Evolutionary conservation across 2,888 invertebrate genomes (phyloP).

Genomic region (Orthosia gracilis): DNA sequence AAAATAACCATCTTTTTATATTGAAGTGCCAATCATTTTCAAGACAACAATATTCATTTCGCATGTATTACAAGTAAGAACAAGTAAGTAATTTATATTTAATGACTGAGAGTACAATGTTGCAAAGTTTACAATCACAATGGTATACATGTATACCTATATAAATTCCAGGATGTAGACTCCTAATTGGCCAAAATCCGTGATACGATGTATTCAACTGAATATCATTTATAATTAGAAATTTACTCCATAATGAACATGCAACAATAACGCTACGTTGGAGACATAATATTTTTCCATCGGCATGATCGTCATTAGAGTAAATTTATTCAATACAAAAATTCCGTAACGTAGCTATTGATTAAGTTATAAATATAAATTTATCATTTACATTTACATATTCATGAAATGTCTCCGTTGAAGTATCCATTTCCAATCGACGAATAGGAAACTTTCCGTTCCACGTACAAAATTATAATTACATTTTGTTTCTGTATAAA

Average conservation of each 20-base stretch:
- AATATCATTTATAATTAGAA: not conserved
- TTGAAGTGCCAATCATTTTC: not conserved
- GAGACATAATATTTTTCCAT: not conserved
- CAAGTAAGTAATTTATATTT: not conserved
- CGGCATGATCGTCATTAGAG: not conserved
- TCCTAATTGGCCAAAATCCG: not conserved
- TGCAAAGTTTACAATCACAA: not conserved
- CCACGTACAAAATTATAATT: conserved; percentile 60
- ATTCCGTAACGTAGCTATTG: conserved; percentile 14
- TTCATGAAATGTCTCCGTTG: conserved; percentile 43
- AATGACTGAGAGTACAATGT: not conserved
- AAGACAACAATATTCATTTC: not conserved
- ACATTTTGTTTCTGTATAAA: conserved; percentile 53
- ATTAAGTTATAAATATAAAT: conserved; percentile 54
- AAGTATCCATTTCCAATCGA: conserved; percentile 51
- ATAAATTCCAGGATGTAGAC: not conserved
- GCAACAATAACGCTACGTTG: conserved; percentile 1
- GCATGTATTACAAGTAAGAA: too few species aligned
- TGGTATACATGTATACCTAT: not conserved
- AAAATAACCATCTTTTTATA: not conserved
- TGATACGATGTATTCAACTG: not conserved
- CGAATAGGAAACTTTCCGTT: conserved; percentile 44
- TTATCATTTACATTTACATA: conserved; percentile 48
- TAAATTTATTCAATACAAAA: conserved; percentile 20
- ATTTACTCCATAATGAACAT: not conserved